Evolutionary conservation across 2,797 vertebrate genomes (phyloP).

Genomic region (Thunnus albacares): DNA sequence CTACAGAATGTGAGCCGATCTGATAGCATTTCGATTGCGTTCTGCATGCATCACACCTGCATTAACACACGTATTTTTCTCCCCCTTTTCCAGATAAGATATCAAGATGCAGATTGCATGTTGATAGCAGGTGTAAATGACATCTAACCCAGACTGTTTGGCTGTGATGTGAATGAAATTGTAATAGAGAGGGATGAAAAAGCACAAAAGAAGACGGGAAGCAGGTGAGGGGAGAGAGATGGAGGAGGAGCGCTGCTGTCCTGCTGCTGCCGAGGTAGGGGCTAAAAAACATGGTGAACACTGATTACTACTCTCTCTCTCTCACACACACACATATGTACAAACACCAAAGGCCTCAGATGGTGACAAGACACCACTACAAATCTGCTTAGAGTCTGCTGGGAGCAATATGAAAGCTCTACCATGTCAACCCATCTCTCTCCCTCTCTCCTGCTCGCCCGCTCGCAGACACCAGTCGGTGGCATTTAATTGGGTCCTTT

Average conservation of each 20-base stretch:
- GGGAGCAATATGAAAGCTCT: constrained; percentile 62
- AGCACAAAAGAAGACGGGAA: constrained; percentile 5
- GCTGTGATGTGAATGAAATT: neutral
- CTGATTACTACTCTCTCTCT: constrained; percentile 45
- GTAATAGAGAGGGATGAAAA: neutral
- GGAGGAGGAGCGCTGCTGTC: neutral
- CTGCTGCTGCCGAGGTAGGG: constrained; percentile 33
- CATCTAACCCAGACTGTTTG: neutral
- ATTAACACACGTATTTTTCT: neutral
- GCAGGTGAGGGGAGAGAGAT: constrained; percentile 12
- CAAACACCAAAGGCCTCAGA: constrained; percentile 39
- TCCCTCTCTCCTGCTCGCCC: constrained; percentile 45
- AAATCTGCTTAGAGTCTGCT: constrained; percentile 67
- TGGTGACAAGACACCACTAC: constrained; percentile 62
- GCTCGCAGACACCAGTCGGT: constrained; percentile 60
- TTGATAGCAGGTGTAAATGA: neutral
- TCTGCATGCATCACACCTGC: neutral
- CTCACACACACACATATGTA: neutral
- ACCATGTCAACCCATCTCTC: constrained; percentile 45
- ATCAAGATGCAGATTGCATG: neutral
- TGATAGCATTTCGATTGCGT: neutral
- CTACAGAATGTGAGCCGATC: neutral
- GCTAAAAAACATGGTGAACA: constrained; percentile 45
- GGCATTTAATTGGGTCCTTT: constrained; percentile 85
- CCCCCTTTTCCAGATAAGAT: neutral